Evolutionary conservation across 2,888 invertebrate species (phyloP).

Genomic region (Salpingus planirostris): DNA sequence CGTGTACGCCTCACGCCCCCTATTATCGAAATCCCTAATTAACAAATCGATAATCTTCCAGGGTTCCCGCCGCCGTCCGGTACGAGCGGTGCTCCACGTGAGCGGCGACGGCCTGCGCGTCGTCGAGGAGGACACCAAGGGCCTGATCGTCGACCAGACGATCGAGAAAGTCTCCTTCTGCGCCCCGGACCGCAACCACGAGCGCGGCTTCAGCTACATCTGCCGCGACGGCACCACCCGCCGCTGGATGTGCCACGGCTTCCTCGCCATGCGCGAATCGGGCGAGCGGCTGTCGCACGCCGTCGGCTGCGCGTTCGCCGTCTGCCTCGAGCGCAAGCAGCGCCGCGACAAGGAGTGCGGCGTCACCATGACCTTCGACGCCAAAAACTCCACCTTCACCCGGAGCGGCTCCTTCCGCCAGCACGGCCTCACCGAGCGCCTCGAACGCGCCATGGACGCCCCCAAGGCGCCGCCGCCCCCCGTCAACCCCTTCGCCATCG

Average conservation of each 20-base stretch:
- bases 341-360: conserved; percentile 94
- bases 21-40: too few relatives aligned
- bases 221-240: conserved; percentile 97
- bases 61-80: conserved; percentile 81
- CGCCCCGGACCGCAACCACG: conserved; percentile 96
- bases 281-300: conserved; percentile 98
- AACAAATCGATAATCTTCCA: too few relatives aligned
- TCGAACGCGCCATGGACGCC: conserved; percentile 30
- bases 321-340: conserved; percentile 95
- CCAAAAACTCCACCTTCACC: conserved; percentile 84
- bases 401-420: conserved; percentile 84
- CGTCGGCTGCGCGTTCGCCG: conserved; percentile 98
- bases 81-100: conserved; percentile 82
- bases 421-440: conserved; percentile 68
- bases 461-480: conserved; percentile 46
- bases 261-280: conserved; percentile 89
- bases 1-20: too few relatives aligned
- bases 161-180: conserved; percentile 99
- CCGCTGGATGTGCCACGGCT: conserved; percentile 99
- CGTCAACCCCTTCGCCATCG: conserved; percentile 88
- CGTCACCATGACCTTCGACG: conserved; percentile 87
- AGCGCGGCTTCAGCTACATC: conserved; percentile 97
- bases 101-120: conserved; percentile 94
- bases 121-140: conserved; percentile 98
- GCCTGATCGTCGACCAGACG: conserved; percentile 97